These are phyloP conservation scores for Nephrotoma appendiculata DNA, from an alignment of 2,888 invertebrate genomes.

Conservation along the genomic window DNA sequence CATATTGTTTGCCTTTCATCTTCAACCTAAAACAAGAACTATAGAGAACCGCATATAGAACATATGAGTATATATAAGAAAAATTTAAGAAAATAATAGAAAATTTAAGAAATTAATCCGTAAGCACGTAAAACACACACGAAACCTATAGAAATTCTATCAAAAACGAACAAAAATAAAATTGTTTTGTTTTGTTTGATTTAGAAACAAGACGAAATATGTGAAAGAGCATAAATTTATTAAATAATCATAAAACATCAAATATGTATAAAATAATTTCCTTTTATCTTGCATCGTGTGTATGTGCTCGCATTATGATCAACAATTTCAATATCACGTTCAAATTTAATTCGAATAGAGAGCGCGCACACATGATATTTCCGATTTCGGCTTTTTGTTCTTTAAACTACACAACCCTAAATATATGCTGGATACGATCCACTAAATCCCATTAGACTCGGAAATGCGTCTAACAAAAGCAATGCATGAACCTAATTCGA, in stretches of 20 bases:
- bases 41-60: neutral
- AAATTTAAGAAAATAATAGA: neutral
- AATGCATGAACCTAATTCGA: neutral
- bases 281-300: neutral
- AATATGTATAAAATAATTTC: neutral
- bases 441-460: neutral
- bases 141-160: neutral
- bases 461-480: neutral
- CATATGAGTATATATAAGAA: neutral
- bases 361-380: neutral
- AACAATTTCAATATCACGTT: neutral
- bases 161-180: neutral
- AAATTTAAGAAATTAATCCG: neutral
- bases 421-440: neutral
- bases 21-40: neutral
- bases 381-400: neutral
- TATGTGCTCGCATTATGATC: neutral
- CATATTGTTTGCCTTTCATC: neutral
- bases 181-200: neutral
- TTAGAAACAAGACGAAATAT: neutral
- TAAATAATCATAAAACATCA: neutral
- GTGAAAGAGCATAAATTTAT: neutral
- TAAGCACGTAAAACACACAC: neutral
- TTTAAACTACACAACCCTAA: neutral
- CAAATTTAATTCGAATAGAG: neutral